phyloP scores from a whole-genome alignment of 2,797 vertebrate genomes.

The Huso huso region DNA sequence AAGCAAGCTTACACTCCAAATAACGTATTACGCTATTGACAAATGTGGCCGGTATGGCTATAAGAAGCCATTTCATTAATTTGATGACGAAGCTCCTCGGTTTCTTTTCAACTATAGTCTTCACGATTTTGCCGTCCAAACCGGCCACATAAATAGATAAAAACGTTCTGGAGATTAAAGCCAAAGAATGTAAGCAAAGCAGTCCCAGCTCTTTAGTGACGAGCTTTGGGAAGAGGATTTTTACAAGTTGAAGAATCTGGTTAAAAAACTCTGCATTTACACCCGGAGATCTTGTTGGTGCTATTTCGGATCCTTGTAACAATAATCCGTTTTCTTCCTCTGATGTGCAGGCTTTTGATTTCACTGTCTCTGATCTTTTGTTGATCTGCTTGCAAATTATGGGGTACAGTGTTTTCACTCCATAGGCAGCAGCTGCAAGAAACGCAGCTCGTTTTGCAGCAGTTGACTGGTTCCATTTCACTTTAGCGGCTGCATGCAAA shows the following conservation, averaged over 20 bases:
- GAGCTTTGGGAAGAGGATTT: conserved; percentile 81
- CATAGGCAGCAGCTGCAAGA: conserved; percentile 77
- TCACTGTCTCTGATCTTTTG: conserved; percentile 23
- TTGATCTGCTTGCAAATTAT: conserved; percentile 59
- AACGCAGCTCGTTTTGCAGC: conserved; percentile 72
- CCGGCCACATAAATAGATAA: conserved; percentile 92
- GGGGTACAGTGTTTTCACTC: conserved; percentile 73
- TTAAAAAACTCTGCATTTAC: conserved; percentile 76
- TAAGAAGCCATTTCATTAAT: conserved; percentile 87
- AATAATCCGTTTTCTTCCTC: conserved; percentile 44
- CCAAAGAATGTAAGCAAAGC: conserved; percentile 83
- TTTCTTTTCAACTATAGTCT: conserved; percentile 90
- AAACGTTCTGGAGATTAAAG: conserved; percentile 87
- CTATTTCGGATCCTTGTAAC: conserved; percentile 21
- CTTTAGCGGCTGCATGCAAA: conserved; percentile 64
- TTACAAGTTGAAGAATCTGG: conserved; percentile 78
- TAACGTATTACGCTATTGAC: conserved; percentile 96
- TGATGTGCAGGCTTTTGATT: conserved; percentile 12
- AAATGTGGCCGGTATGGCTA: conserved; percentile 94
- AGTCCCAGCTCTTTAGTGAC: conserved; percentile 76
- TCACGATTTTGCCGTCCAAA: conserved; percentile 91
- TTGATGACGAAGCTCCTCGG: conserved; percentile 77
- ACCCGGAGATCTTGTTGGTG: conserved; percentile 56
- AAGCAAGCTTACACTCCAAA: conserved; percentile 87
- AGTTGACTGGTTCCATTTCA: conserved; percentile 66